Percentiles rank a stretch among this genome's conserved stretches.
Evolutionary conservation across 2,113 vertebrate species (phyloP).

Genomic region (Strix uralensis): DNA sequence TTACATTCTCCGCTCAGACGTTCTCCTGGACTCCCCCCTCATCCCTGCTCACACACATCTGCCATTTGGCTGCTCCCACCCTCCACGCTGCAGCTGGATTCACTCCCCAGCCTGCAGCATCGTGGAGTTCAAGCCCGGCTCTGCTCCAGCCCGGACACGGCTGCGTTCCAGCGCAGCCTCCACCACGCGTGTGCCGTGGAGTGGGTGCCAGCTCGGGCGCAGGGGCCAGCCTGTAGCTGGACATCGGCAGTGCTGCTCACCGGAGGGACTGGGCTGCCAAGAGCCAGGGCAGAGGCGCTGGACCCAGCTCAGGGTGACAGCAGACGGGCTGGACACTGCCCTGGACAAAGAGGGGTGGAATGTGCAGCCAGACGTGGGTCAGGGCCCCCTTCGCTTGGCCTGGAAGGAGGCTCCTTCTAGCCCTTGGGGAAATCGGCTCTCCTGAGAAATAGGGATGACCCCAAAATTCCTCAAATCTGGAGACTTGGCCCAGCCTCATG

Average conservation of each 20-base stretch:
- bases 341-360: background rate
- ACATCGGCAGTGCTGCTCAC: background rate
- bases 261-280: background rate
- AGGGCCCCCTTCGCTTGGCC: background rate
- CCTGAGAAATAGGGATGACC: background rate
- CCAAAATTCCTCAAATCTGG: background rate
- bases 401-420: background rate
- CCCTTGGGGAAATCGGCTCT: background rate
- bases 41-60: background rate
- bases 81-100: background rate
- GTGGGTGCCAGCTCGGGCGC: background rate
- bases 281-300: background rate
- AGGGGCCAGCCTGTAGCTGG: background rate
- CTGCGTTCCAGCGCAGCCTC: background rate
- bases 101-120: background rate
- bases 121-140: background rate
- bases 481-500: background rate
- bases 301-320: background rate
- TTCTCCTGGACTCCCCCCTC: background rate
- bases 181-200: background rate
- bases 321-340: background rate
- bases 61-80: background rate
- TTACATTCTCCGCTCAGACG: background rate
- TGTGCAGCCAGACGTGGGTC: background rate
- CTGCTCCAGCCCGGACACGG: background rate